Conservation (phyloP, 2,888 invertebrate species). For the Trissolcus japonicus region DNA sequence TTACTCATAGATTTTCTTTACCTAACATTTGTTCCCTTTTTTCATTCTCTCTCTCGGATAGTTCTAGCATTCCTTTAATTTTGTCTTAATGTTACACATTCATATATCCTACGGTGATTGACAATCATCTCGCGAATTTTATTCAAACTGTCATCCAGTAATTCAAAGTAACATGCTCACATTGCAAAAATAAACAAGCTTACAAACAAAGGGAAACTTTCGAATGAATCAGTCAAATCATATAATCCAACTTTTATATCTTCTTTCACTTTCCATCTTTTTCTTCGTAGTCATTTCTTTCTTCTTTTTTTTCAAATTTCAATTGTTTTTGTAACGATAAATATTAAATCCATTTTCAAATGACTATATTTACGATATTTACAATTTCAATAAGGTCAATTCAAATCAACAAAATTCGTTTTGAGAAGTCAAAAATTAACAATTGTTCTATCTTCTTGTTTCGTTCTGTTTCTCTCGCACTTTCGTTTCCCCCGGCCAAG, state of each 20-base stretch:
- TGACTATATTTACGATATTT: too few species aligned
- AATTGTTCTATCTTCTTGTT: background rate
- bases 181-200: too few species aligned
- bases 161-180: background rate
- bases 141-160: slow-evolving; percentile 15
- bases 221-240: too few species aligned
- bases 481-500: slow-evolving; percentile 2
- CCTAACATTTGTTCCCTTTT: background rate
- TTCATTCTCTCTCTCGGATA: background rate
- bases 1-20: background rate
- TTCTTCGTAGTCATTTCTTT: too few species aligned
- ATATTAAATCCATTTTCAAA: too few species aligned
- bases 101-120: slow-evolving; percentile 23
- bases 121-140: slow-evolving; percentile 12
- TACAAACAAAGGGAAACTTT: too few species aligned
- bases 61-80: slow-evolving; percentile 1
- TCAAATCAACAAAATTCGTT: background rate
- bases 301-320: too few species aligned
- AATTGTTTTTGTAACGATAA: too few species aligned
- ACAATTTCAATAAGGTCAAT: background rate
- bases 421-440: background rate
- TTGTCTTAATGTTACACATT: slow-evolving; percentile 18
- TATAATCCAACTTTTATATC: too few species aligned
- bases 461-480: slow-evolving; percentile 7
- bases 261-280: too few species aligned